phyloP scores from a whole-genome alignment of 2,888 invertebrate genomes.

The Deilephila porcellus region DNA sequence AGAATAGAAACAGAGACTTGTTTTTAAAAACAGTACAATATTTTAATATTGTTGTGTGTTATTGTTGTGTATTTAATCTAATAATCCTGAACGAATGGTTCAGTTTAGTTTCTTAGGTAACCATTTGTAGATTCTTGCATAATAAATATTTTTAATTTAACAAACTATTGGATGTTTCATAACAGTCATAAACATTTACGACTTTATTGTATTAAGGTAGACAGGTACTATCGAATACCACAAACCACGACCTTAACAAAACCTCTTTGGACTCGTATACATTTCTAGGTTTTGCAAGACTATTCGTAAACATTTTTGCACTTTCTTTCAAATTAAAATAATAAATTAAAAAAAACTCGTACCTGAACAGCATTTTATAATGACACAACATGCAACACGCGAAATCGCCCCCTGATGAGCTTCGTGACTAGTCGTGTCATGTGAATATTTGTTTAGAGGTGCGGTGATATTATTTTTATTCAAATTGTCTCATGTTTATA shows the following conservation, averaged over 20 bases:
- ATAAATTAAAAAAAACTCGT: too few relatives aligned
- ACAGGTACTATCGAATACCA: too few relatives aligned
- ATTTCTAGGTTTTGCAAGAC: too few relatives aligned
- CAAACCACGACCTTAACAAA: too few relatives aligned
- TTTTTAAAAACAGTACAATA: background rate
- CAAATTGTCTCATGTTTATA: background rate
- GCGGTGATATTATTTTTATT: background rate
- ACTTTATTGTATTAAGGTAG: too few relatives aligned
- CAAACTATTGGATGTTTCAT: too few relatives aligned
- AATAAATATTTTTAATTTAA: too few relatives aligned
- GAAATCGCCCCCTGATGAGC: background rate
- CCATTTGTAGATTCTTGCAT: too few relatives aligned
- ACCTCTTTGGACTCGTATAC: too few relatives aligned
- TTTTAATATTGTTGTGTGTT: background rate
- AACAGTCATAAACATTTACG: too few relatives aligned
- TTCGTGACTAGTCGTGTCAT: background rate
- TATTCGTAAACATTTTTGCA: too few relatives aligned
- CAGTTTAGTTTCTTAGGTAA: background rate
- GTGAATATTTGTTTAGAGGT: constrained; percentile 22
- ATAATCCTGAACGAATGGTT: background rate
- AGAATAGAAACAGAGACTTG: background rate
- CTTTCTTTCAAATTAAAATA: too few relatives aligned
- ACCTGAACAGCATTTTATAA: background rate
- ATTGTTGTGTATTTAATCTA: background rate
- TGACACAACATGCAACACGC: constrained; percentile 7